Evolutionary conservation across 2,888 invertebrate species (phyloP).

Genomic region (Hypena proboscidalis): DNA sequence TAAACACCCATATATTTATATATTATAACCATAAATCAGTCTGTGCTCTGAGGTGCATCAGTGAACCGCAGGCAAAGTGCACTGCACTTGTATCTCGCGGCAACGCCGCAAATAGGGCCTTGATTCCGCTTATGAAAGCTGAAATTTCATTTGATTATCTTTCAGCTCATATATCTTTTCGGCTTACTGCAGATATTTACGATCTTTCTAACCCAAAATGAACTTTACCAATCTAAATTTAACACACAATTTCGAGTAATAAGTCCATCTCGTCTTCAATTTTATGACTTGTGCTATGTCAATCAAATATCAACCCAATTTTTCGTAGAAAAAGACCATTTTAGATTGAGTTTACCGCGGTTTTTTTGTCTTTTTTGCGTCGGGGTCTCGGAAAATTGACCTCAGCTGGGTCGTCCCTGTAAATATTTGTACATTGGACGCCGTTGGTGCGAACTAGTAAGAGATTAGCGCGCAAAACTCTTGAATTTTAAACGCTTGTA

Average conservation of each 20-base stretch:
- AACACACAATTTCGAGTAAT: constrained; percentile 59
- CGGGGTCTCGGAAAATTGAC: constrained; percentile 70
- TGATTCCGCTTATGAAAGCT: constrained; percentile 7
- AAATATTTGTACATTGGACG: constrained; percentile 79
- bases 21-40: constrained; percentile 82
- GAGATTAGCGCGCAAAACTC: constrained; percentile 69
- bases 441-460: constrained; percentile 69
- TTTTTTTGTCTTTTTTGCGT: constrained; percentile 50
- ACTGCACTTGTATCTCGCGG: constrained; percentile 65
- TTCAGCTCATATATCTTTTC: constrained; percentile 40
- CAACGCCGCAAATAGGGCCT: constrained; percentile 31
- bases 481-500: constrained; percentile 51
- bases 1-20: constrained; percentile 82
- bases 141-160: constrained; percentile 18
- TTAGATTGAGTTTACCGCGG: constrained; percentile 12
- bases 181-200: constrained; percentile 30
- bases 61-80: constrained; percentile 69
- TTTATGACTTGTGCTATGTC: constrained; percentile 50
- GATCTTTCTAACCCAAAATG: constrained; percentile 54
- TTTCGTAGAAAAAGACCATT: constrained; percentile 21
- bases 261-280: constrained; percentile 48
- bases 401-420: constrained; percentile 77
- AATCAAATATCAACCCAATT: constrained; percentile 39
- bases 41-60: constrained; percentile 77
- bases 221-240: constrained; percentile 55